Conservation (phyloP, 2,113 vertebrate species). For the Lampris incognitus region DNA sequence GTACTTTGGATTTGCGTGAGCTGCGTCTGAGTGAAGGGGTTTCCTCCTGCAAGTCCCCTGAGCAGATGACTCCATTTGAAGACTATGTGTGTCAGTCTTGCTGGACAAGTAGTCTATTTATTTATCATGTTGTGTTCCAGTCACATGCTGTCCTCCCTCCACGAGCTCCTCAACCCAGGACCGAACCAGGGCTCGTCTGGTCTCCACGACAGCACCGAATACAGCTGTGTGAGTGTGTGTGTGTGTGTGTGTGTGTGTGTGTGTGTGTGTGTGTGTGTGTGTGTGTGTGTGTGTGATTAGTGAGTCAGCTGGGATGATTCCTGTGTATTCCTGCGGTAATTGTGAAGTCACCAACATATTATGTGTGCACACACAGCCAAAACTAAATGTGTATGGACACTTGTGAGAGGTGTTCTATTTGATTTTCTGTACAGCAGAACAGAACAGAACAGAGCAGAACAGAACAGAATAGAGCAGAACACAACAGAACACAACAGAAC, state of each 20-base stretch:
- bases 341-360: no score
- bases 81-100: background rate
- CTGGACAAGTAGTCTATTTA: constrained; percentile 10
- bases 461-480: no score
- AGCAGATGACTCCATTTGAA: constrained; percentile 5
- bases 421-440: no score
- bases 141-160: constrained; percentile 15
- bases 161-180: background rate
- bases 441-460: no score
- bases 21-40: background rate
- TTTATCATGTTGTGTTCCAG: background rate
- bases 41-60: background rate
- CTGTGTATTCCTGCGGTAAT: no score
- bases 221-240: background rate
- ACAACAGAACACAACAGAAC: no score
- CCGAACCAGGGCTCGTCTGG: constrained; percentile 3
- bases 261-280: constrained; percentile 6
- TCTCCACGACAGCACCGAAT: background rate
- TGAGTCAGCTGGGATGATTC: no score
- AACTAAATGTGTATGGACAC: no score
- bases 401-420: no score
- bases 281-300: background rate
- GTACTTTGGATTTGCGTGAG: constrained; percentile 21
- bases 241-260: constrained; percentile 6
- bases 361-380: no score